Evolutionary conservation across 2,113 vertebrate species (phyloP), one percentile per base, ranked within the genome.

Genomic region (Myodes glareolus): DNA sequence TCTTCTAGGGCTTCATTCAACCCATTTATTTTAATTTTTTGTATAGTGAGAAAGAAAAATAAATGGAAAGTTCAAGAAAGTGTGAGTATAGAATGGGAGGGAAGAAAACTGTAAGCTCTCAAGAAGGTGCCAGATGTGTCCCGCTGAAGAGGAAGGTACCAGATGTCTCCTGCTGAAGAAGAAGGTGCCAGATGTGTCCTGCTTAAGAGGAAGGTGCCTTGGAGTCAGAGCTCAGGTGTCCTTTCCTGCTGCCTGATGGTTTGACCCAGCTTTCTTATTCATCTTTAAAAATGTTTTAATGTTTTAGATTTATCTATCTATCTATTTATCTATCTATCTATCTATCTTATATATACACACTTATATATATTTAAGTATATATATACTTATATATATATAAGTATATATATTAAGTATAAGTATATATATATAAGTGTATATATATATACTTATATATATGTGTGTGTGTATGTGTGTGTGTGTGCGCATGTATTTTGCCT

Each of bases 191-290:
- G 45, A 47, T 47, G 45, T 47, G 45, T 47, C 45, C 45, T 47
- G 31, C 4, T 27, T 73, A 61, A 25, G 27, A 7, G 19, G 2
- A 4, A 52, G 36, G 52, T 21, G 2, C 14, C 5, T 1, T 10
- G 36, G 33, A 16, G 0, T 9, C 90, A 7, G 0, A 7, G 25
- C 5, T 55, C n/a, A 7, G 1, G 6, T 14, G 23, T 70, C 7
- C 33, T 73, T 76, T n/a, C 52, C 17, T 21, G 61, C 16, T 33
- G 45, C 50, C 42, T 7, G 45, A 33, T 23, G 27, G 3, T 45
- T 52, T 42, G 25, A 5, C 63, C 13, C 58, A 50, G n/a, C 1
- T 50, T 90, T 36, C 14, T 73, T 33, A 33, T 72, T 77, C 33
- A 72, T 47, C 19, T 78, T 52, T 27, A 29, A 84, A 63, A 63